Evolutionary conservation across 2,113 vertebrate species (phyloP).

Genomic region (Corythoichthys intestinalis): DNA sequence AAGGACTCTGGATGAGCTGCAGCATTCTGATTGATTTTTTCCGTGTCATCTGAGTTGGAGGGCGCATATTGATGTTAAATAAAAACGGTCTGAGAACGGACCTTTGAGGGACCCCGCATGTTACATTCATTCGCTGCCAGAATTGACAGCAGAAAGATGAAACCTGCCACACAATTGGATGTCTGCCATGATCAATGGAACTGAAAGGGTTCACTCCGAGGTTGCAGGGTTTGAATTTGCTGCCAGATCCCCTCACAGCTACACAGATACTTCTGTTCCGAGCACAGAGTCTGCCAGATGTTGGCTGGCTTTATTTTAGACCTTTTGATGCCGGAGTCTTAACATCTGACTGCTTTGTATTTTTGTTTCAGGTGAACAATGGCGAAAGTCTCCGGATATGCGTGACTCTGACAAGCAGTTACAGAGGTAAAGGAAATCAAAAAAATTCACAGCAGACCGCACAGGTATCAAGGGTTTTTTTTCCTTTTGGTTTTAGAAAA

Average conservation of each 20-base stretch:
- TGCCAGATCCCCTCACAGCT: conserved; percentile 41
- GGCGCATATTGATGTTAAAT: no score
- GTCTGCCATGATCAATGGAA: no score
- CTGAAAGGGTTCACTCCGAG: conserved; percentile 1
- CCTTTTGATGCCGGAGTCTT: not conserved
- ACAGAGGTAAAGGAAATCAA: conserved; percentile 54
- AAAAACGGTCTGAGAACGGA: no score
- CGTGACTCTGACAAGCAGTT: conserved; percentile 57
- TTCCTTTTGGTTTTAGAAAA: conserved; percentile 36
- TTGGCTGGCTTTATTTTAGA: conserved; percentile 17
- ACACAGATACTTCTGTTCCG: conserved; percentile 60
- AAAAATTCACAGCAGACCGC: not conserved
- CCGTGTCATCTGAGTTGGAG: no score
- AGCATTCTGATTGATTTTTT: no score
- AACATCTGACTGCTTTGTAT: not conserved
- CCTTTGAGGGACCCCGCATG: no score
- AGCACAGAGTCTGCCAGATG: conserved; percentile 46
- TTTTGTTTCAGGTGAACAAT: conserved; percentile 47
- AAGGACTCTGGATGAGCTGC: no score
- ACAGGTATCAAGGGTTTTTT: not conserved
- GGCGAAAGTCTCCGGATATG: conserved; percentile 60
- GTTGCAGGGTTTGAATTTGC: conserved; percentile 29
- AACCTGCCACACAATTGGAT: no score
- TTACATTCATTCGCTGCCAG: no score
- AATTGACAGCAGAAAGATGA: no score